phyloP scores from a whole-genome alignment of 2,888 invertebrate species.

The Tromatobia lineatoria region DNA sequence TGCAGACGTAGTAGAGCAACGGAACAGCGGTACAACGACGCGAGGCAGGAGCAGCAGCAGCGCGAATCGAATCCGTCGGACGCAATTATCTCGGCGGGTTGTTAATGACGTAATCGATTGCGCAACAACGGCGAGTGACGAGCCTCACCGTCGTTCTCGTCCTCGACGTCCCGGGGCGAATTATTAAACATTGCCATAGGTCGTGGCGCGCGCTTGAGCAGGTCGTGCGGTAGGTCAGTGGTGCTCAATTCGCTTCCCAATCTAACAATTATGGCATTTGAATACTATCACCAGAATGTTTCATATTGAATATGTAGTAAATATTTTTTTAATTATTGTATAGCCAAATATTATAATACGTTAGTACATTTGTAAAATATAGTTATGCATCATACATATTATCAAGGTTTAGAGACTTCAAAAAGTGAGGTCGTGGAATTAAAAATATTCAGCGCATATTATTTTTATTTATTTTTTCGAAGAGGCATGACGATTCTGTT shows the following conservation, averaged over 20 bases:
- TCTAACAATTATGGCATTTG: not conserved
- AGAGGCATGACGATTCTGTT: no score
- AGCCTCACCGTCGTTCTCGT: constrained; percentile 54
- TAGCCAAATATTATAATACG: no score
- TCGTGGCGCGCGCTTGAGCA: constrained; percentile 42
- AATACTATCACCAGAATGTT: not conserved
- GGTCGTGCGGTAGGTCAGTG: constrained; percentile 56
- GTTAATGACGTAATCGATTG: constrained; percentile 72
- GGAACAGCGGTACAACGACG: constrained; percentile 12
- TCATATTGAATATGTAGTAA: no score
- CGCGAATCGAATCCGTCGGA: constrained; percentile 58
- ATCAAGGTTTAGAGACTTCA: no score
- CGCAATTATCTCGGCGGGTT: constrained; percentile 60
- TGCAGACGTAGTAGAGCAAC: not conserved
- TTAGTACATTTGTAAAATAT: no score
- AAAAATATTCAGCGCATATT: no score
- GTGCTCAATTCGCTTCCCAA: constrained; percentile 45
- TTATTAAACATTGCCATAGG: constrained; percentile 67
- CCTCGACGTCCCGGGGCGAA: constrained; percentile 46
- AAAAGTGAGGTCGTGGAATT: no score
- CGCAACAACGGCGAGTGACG: constrained; percentile 64
- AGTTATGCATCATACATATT: no score
- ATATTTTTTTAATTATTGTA: no score
- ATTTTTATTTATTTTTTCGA: no score
- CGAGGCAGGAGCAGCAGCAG: constrained; percentile 9